A percentile compares a stretch with the other conserved stretches of the same genome.
These are phyloP conservation scores for Donacobius atricapilla DNA, from an alignment of 2,113 vertebrate genomes.

Conservation along the genomic window DNA sequence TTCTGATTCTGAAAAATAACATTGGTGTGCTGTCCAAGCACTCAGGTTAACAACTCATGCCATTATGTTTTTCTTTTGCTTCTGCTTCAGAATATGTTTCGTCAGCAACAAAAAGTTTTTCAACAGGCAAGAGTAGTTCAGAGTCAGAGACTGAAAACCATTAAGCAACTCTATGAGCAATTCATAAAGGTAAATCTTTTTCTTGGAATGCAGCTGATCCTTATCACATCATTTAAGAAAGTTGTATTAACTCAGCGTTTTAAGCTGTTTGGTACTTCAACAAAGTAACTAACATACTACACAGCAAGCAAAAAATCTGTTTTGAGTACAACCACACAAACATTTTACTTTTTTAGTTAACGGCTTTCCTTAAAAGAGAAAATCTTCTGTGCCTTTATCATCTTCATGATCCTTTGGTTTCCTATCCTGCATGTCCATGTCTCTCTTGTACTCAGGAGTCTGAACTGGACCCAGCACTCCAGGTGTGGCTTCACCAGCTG, in stretches of 20 bases:
- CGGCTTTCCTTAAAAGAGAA: background rate
- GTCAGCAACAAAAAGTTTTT: conserved; percentile 89
- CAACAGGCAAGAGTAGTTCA: conserved; percentile 89
- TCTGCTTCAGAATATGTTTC: conserved; percentile 81
- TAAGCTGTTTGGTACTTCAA: background rate
- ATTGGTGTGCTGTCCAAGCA: background rate
- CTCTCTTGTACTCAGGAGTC: background rate
- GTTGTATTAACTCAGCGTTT: background rate
- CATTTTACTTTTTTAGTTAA: background rate
- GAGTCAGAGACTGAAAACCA: conserved; percentile 88
- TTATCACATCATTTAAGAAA: background rate
- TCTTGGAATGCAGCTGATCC: background rate
- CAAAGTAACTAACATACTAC: background rate
- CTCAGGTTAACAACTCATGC: background rate
- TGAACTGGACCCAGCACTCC: background rate
- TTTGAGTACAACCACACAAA: background rate
- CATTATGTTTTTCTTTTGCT: background rate
- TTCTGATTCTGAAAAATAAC: background rate
- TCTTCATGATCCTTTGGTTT: background rate
- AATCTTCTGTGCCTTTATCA: background rate
- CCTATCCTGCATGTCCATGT: background rate
- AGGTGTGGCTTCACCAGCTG: background rate
- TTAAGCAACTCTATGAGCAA: conserved; percentile 88
- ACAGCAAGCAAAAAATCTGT: background rate
- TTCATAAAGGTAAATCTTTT: conserved; percentile 82